Percentiles rank a stretch among this genome's conserved stretches.
These are phyloP conservation scores for Phrynocephalus versicolor DNA, from an alignment of 2,113 vertebrate species.

Conservation along the genomic window DNA sequence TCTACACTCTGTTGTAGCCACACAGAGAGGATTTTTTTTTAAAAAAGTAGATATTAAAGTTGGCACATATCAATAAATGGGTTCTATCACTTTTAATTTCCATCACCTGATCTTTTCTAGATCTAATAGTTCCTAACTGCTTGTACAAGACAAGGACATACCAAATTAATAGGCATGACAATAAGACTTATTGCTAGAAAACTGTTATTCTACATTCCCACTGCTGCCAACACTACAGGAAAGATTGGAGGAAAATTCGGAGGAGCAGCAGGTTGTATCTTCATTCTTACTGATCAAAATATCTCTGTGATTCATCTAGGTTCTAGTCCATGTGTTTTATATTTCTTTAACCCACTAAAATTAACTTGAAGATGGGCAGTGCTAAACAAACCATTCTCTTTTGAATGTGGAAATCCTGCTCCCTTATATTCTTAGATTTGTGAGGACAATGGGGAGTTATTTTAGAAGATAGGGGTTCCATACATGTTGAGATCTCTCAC, in stretches of 20 bases:
- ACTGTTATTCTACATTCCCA: not conserved
- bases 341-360: not conserved
- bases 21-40: too few relatives aligned
- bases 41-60: too few relatives aligned
- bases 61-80: not conserved
- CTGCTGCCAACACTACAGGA: not conserved
- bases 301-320: not conserved
- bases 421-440: not conserved
- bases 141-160: not conserved
- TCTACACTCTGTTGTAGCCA: too few relatives aligned
- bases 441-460: too few relatives aligned
- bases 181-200: not conserved
- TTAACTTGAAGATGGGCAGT: not conserved
- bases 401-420: not conserved
- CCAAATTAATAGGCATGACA: not conserved
- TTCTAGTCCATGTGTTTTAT: not conserved
- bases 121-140: not conserved
- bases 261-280: too few relatives aligned
- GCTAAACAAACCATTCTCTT: not conserved
- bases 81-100: not conserved
- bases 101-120: not conserved
- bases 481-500: too few relatives aligned
- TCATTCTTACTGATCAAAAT: too few relatives aligned
- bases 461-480: not conserved
- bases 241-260: not conserved